phyloP scores from a whole-genome alignment of 2,113 vertebrate genomes.

The Gorsachius goisagi region DNA sequence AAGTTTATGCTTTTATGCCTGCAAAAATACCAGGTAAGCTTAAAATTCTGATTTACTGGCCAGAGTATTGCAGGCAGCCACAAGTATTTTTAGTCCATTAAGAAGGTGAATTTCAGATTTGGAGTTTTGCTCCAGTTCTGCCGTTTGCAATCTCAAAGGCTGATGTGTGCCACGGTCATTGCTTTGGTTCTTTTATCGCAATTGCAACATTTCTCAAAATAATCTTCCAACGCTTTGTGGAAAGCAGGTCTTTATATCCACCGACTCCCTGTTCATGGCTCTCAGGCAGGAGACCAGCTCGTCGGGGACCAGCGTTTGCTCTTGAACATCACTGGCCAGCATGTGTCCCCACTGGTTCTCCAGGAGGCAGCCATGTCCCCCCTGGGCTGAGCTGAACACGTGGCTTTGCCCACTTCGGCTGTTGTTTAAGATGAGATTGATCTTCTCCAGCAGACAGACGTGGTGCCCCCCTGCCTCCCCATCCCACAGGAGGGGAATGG shows the following conservation, averaged over 20 bases:
- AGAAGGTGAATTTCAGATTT: background rate
- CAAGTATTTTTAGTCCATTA: background rate
- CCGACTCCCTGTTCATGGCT: background rate
- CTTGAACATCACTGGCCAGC: background rate
- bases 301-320: slow-evolving; percentile 67
- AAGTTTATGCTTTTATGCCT: background rate
- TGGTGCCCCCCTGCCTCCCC: background rate
- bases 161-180: fast-evolving
- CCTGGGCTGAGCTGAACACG: background rate
- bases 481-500: background rate
- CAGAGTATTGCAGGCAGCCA: background rate
- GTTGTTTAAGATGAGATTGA: slow-evolving; percentile 65
- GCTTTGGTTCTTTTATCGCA: fast-evolving
- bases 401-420: slow-evolving; percentile 15
- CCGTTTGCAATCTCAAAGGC: background rate
- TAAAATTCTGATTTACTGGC: background rate
- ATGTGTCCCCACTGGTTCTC: background rate
- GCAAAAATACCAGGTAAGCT: background rate
- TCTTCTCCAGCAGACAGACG: slow-evolving; percentile 41
- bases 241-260: slow-evolving; percentile 41
- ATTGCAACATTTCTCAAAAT: background rate
- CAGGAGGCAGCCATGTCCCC: background rate
- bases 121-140: background rate
- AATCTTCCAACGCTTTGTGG: slow-evolving; percentile 1
- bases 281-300: slow-evolving; percentile 70